These are phyloP conservation scores for Schrankia costaestrigalis DNA, from an alignment of 2,888 invertebrate genomes.

Conservation along the genomic window DNA sequence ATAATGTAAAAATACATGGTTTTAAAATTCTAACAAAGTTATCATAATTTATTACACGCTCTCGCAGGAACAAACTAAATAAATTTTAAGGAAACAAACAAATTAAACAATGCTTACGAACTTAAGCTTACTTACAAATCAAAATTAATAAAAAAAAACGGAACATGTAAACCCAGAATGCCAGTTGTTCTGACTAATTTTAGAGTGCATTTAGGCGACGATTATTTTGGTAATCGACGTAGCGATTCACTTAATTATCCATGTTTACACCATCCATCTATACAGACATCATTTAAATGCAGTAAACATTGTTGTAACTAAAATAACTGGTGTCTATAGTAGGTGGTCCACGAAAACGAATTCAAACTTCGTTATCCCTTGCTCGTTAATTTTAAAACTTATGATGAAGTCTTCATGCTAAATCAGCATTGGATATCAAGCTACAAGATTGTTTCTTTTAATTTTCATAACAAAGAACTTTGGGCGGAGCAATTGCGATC, in stretches of 20 bases:
- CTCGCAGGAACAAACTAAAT: too few relatives aligned
- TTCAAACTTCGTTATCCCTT: constrained; percentile 8
- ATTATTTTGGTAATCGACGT: constrained; percentile 58
- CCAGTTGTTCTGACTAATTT: constrained; percentile 54
- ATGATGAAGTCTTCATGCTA: too few relatives aligned
- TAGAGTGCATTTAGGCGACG: constrained; percentile 54
- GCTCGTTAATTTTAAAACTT: neutral
- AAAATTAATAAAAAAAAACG: too few relatives aligned
- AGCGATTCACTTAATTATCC: constrained; percentile 61
- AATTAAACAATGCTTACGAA: too few relatives aligned
- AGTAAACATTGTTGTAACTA: constrained; percentile 38
- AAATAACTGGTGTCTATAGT: constrained; percentile 52
- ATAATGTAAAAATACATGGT: too few relatives aligned
- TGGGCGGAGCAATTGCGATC: constrained; percentile 41
- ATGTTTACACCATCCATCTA: constrained; percentile 57
- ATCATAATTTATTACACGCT: too few relatives aligned
- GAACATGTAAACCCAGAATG: constrained; percentile 52
- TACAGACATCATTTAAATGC: constrained; percentile 50
- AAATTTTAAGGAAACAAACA: too few relatives aligned
- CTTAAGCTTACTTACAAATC: too few relatives aligned
- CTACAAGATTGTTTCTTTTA: neutral
- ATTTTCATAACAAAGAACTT: constrained; percentile 6
- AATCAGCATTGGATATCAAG: constrained; percentile 18
- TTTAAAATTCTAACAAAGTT: too few relatives aligned
- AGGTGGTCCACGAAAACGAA: constrained; percentile 37